Evolutionary conservation across 2,113 vertebrate genomes (phyloP).

Genomic region (Isichthys henryi): DNA sequence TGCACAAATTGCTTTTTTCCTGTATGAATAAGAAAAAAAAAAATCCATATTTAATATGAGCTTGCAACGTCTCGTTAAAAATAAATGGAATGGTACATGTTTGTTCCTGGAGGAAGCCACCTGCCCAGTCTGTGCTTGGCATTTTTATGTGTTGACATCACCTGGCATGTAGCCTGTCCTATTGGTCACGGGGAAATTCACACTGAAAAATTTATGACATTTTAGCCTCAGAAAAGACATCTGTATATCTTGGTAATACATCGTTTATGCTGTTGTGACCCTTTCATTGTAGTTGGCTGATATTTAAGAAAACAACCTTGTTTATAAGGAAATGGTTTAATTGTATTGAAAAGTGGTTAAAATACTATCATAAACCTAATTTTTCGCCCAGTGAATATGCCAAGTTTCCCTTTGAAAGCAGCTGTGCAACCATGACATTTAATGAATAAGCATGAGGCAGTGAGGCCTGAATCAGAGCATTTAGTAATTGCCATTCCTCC

Average conservation of each 20-base stretch:
- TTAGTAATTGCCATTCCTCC: conserved; percentile 29
- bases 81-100: background rate
- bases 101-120: background rate
- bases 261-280: background rate
- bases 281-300: background rate
- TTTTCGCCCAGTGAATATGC: background rate
- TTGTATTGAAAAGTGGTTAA: background rate
- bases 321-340: background rate
- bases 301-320: background rate
- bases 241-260: background rate
- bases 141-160: background rate
- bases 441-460: conserved; percentile 25
- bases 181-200: background rate
- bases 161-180: background rate
- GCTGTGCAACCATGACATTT: background rate
- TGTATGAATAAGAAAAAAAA: background rate
- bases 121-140: background rate
- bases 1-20: background rate
- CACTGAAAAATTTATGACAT: background rate
- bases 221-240: background rate
- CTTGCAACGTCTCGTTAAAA: background rate
- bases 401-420: background rate
- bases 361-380: background rate
- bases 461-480: background rate
- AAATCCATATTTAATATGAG: background rate